Evolutionary conservation across 1,140 invertebrate species (phyloP).

Genomic region (Caligus rogercresseyi): DNA sequence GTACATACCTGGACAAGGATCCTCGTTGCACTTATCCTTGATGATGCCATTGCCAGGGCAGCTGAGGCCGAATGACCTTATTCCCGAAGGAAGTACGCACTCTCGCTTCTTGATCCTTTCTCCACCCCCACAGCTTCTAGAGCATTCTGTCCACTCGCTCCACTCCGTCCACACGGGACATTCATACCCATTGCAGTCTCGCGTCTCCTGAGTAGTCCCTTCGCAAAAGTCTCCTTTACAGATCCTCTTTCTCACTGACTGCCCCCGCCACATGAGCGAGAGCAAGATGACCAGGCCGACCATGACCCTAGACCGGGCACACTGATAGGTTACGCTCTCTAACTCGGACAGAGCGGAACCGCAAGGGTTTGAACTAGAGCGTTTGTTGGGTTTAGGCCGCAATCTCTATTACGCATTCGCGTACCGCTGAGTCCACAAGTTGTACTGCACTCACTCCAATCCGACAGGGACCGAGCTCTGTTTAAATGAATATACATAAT

Average conservation of each 20-base stretch:
- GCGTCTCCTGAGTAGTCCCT: neutral
- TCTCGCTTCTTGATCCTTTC: neutral
- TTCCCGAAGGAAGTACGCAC: neutral
- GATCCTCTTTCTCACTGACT: neutral
- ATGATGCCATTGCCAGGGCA: neutral
- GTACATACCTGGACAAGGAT: neutral
- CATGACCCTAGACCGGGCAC: neutral
- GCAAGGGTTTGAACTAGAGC: neutral
- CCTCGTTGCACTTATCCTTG: neutral
- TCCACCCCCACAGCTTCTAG: conserved; percentile 3
- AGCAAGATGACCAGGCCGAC: neutral
- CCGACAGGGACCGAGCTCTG: neutral
- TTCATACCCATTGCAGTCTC: neutral
- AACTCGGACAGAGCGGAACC: neutral
- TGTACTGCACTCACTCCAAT: neutral
- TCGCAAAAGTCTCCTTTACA: neutral
- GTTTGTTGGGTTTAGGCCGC: neutral
- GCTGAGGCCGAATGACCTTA: neutral
- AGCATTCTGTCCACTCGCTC: conserved; percentile 14
- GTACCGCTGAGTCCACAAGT: neutral
- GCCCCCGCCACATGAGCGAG: neutral
- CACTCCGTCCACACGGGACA: conserved; percentile 14
- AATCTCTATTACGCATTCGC: neutral
- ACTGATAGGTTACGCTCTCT: neutral
- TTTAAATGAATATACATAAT: neutral